Conservation (phyloP, 2,113 vertebrate genomes). For the Himantopus leucocephalus region DNA sequence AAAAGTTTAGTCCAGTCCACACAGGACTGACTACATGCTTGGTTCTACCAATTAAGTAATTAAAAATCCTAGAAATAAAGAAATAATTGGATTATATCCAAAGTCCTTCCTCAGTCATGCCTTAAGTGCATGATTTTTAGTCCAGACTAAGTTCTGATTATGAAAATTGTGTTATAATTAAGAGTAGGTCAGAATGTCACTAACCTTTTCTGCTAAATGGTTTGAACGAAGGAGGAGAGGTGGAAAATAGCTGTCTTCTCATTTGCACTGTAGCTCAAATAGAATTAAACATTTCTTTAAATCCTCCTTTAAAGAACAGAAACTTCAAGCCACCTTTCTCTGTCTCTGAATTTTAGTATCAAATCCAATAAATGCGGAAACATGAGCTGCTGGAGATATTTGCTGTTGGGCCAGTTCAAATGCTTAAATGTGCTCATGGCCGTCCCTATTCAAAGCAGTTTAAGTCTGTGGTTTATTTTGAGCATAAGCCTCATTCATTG, state of each 20-base stretch:
- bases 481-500: not conserved
- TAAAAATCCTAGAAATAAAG: not conserved
- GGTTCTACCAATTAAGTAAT: not conserved
- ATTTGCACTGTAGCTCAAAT: not conserved
- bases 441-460: not conserved
- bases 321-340: not conserved
- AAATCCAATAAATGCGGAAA: not conserved
- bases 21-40: not conserved
- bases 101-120: not conserved
- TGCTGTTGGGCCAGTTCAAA: not conserved
- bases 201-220: conserved; percentile 2
- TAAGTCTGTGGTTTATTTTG: not conserved
- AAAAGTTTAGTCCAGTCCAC: not conserved
- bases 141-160: not conserved
- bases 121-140: conserved; percentile 3
- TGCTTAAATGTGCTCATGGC: not conserved
- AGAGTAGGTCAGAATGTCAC: not conserved
- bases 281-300: not conserved
- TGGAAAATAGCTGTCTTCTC: not conserved
- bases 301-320: not conserved
- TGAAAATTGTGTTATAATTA: conserved; percentile 6
- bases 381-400: not conserved
- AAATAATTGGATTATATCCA: not conserved
- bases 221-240: not conserved
- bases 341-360: not conserved